These are phyloP conservation scores for Nephila pilipes DNA, from an alignment of 1,140 invertebrate genomes.

Conservation along the genomic window DNA sequence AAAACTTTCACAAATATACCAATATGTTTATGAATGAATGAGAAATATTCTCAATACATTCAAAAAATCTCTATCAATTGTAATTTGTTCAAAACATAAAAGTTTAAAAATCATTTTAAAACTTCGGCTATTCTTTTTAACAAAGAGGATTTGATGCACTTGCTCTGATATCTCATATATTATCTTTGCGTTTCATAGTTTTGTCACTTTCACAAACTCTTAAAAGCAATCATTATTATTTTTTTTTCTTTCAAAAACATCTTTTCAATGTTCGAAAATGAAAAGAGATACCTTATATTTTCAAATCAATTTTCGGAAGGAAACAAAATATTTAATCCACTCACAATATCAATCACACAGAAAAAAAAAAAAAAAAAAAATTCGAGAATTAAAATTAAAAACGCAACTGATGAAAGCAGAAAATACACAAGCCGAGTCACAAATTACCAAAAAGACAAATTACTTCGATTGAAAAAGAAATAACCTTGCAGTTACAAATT, in stretches of 20 bases:
- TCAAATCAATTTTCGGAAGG: background rate
- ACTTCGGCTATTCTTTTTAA: no score
- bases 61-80: no score
- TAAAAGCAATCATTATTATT: no score
- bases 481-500: conserved; percentile 8
- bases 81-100: no score
- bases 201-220: no score
- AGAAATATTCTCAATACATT: no score
- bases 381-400: conserved; percentile 7
- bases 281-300: background rate
- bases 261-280: background rate
- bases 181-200: no score
- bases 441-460: conserved; percentile 2
- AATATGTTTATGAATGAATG: no score
- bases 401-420: background rate
- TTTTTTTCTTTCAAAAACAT: background rate
- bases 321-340: conserved; percentile 1
- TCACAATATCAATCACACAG: background rate
- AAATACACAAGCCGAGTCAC: background rate
- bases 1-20: no score
- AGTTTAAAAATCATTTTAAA: no score
- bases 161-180: no score
- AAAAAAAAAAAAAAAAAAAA: background rate
- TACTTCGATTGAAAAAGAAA: background rate
- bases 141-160: no score